Evolutionary conservation across 2,888 invertebrate genomes (phyloP).

Genomic region (Selenia dentaria): DNA sequence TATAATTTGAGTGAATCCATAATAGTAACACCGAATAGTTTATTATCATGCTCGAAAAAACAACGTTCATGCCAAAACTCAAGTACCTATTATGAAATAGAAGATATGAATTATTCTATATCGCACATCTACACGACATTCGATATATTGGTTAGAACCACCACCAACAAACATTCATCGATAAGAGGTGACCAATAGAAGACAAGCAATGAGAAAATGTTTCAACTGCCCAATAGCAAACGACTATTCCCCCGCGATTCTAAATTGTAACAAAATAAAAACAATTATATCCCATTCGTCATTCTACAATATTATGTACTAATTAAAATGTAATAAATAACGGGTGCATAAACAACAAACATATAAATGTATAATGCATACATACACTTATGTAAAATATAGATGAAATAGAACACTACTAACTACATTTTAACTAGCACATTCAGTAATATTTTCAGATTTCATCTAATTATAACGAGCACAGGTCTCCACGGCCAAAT

Average conservation of each 20-base stretch:
- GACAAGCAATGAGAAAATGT: conserved; percentile 1
- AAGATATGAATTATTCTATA: too few relatives aligned
- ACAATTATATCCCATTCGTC: conserved; percentile 42
- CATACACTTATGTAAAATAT: conserved; percentile 43
- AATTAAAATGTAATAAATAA: conserved; percentile 67
- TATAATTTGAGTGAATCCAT: too few relatives aligned
- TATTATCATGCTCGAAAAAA: too few relatives aligned
- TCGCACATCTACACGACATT: too few relatives aligned
- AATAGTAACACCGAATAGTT: too few relatives aligned
- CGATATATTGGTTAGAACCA: too few relatives aligned
- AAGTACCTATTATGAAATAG: too few relatives aligned
- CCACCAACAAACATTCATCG: conserved; percentile 8
- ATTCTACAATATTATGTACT: conserved; percentile 63
- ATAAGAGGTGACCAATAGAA: not conserved
- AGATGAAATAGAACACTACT: conserved; percentile 46
- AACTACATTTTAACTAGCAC: conserved; percentile 77
- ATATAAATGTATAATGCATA: conserved; percentile 49
- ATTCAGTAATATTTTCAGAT: conserved; percentile 78
- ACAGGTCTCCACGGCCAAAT: not conserved
- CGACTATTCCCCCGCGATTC: conserved; percentile 45
- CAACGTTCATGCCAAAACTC: too few relatives aligned
- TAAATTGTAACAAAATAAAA: conserved; percentile 32
- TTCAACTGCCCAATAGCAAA: conserved; percentile 44
- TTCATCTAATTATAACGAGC: conserved; percentile 28
- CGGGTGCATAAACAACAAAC: conserved; percentile 43